Conservation (phyloP, 2,113 vertebrate genomes). For the Mola mola region DNA sequence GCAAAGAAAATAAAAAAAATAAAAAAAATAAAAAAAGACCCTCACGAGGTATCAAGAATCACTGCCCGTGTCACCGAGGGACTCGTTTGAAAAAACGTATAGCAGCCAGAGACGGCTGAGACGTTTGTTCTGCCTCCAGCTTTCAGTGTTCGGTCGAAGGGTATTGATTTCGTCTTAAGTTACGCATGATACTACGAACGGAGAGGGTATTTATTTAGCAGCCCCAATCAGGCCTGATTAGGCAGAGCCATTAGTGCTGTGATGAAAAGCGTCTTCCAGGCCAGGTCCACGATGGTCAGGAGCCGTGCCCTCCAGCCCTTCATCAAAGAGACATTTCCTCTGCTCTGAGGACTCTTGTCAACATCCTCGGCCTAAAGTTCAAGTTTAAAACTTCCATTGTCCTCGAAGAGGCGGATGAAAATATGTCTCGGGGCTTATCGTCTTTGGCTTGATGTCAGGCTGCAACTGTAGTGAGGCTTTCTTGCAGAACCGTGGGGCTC, state of each 20-base stretch:
- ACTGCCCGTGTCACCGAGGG: constrained; percentile 58
- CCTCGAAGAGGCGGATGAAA: constrained; percentile 57
- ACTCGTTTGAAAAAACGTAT: constrained; percentile 59
- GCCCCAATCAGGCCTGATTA: constrained; percentile 77
- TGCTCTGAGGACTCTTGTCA: constrained; percentile 49
- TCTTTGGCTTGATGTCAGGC: constrained; percentile 70
- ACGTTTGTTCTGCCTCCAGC: constrained; percentile 59
- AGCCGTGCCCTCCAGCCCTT: constrained; percentile 64
- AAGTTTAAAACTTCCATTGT: constrained; percentile 68
- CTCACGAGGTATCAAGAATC: constrained; percentile 44
- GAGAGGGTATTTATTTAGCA: constrained; percentile 72
- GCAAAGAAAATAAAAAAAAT: no score
- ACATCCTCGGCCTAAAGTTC: constrained; percentile 58
- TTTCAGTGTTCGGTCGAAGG: constrained; percentile 49
- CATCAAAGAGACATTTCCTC: constrained; percentile 67
- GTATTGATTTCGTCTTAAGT: constrained; percentile 76
- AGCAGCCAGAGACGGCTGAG: constrained; percentile 47
- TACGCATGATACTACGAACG: constrained; percentile 71
- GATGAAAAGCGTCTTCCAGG: constrained; percentile 75
- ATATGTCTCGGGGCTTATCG: constrained; percentile 71
- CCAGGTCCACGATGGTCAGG: constrained; percentile 62
- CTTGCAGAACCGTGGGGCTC: constrained; percentile 70
- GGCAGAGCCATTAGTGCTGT: constrained; percentile 69
- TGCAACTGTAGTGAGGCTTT: constrained; percentile 70
- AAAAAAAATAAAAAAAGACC: no score